A percentile compares a stretch with the other conserved stretches of the same genome.
Conservation (phyloP, 2,113 vertebrate species). For the Columba janthina region DNA sequence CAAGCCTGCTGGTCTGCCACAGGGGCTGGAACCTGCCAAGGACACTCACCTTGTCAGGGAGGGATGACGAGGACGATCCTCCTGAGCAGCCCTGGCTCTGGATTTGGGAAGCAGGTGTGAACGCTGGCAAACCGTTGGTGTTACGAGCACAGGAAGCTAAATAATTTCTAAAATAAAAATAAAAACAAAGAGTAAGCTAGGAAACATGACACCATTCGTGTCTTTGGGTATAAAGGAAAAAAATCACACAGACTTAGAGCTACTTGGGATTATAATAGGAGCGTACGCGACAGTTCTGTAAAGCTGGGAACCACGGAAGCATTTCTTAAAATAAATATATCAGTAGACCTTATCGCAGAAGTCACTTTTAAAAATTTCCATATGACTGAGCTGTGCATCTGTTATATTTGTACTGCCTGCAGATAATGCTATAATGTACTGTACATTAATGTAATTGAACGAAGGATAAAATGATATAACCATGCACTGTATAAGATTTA, state of each 20-base stretch:
- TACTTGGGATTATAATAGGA: not conserved
- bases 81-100: constrained; percentile 3
- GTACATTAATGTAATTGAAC: constrained; percentile 1
- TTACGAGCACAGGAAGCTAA: not conserved
- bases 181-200: not conserved
- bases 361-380: not conserved
- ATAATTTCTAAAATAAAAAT: not conserved
- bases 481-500: constrained; percentile 58
- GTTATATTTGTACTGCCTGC: constrained; percentile 27
- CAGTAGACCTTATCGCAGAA: not conserved
- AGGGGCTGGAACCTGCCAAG: not conserved
- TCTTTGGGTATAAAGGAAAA: not conserved
- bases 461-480: constrained; percentile 20
- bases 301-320: not conserved
- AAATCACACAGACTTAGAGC: not conserved
- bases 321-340: not conserved
- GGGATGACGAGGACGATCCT: not conserved
- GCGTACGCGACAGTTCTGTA: rapidly evolving
- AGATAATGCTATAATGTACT: constrained; percentile 1
- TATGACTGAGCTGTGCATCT: not conserved
- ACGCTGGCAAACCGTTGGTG: not conserved
- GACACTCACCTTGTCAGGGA: constrained; percentile 17
- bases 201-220: not conserved
- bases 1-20: not conserved
- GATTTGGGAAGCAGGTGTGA: not conserved